These are phyloP conservation scores for Colletes collaris DNA, from an alignment of 2,888 invertebrate genomes.

Conservation along the genomic window DNA sequence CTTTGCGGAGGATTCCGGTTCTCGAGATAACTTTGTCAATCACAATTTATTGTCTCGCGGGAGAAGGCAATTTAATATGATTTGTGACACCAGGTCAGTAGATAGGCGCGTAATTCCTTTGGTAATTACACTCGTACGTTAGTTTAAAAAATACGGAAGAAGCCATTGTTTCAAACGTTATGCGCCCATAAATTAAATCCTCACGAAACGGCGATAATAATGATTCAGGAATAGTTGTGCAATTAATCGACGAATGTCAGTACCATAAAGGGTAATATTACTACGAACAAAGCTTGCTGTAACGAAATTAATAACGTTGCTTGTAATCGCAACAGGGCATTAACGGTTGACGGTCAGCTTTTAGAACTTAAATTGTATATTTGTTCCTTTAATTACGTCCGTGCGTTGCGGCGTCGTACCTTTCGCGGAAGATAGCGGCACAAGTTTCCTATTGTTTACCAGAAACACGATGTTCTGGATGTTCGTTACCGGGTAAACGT, in stretches of 20 bases:
- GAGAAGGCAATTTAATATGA: not conserved
- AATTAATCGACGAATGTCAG: no score
- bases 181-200: no score
- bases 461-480: constrained; percentile 31
- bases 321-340: no score
- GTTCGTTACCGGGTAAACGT: constrained; percentile 54
- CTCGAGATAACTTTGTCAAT: constrained; percentile 63
- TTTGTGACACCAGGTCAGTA: not conserved
- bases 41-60: constrained; percentile 62
- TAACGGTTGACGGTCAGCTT: no score
- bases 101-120: not conserved
- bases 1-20: constrained; percentile 38
- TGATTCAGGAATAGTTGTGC: no score
- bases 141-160: no score
- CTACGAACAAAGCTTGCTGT: no score
- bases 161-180: no score
- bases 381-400: not conserved
- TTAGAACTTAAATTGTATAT: not conserved
- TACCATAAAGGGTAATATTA: no score
- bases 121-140: no score
- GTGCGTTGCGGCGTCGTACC: not conserved
- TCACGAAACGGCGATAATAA: no score
- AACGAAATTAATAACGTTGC: no score
- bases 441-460: constrained; percentile 48
- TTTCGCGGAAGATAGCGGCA: not conserved